phyloP scores from a whole-genome alignment of 35 echinoderm and acorn worm species.

The Acanthaster planci region DNA sequence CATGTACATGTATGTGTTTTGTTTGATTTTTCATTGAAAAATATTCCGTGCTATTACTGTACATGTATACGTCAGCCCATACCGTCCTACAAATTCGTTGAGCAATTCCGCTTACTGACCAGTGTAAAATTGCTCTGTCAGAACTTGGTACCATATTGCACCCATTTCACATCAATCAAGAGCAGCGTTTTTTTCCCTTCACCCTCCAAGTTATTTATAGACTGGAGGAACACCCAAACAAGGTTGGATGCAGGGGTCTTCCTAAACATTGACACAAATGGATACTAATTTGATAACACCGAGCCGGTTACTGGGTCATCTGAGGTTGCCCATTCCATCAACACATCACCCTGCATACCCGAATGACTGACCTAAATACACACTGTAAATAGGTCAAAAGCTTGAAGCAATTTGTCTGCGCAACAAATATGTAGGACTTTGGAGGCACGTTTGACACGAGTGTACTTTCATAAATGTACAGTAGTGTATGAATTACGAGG shows the following conservation, averaged over 20 bases:
- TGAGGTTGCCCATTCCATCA: not conserved
- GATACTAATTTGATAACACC: conserved; percentile 26
- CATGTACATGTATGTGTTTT: no score
- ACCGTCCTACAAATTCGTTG: not conserved
- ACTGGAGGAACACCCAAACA: not conserved
- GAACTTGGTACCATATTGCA: not conserved
- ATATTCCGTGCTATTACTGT: no score
- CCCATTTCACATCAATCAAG: not conserved
- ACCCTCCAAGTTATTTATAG: not conserved
- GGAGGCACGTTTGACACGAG: not conserved
- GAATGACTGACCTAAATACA: conserved; percentile 16
- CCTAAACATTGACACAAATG: conserved; percentile 1
- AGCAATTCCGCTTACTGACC: not conserved
- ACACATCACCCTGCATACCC: conserved; percentile 22
- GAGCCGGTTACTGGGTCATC: not conserved
- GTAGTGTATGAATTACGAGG: not conserved
- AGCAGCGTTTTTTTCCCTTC: not conserved
- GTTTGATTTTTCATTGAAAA: no score
- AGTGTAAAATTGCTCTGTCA: not conserved
- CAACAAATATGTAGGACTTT: not conserved
- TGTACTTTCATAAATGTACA: not conserved
- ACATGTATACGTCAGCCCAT: no score
- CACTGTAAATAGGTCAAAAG: conserved; percentile 8
- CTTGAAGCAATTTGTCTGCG: conserved; percentile 10
- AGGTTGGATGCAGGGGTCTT: not conserved